Conservation (phyloP, 2,797 vertebrate species). For the Philypnodon macrostomus region DNA sequence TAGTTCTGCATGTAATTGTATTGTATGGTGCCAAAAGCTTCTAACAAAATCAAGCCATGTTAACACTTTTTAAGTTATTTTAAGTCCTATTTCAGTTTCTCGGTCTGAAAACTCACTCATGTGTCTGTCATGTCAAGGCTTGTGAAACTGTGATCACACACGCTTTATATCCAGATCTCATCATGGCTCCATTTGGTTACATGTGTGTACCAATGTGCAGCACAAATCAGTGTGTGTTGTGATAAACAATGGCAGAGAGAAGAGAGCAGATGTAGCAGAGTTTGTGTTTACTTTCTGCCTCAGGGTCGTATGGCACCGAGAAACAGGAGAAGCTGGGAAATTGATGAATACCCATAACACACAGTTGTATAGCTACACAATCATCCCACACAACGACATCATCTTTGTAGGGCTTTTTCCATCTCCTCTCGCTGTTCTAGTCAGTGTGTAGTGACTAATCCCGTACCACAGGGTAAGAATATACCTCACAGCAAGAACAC, state of each 20-base stretch:
- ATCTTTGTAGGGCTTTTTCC: constrained; percentile 42
- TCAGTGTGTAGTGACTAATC: constrained; percentile 62
- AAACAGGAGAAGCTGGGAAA: constrained; percentile 58
- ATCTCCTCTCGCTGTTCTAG: constrained; percentile 22
- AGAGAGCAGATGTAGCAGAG: constrained; percentile 46
- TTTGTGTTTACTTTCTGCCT: constrained; percentile 59
- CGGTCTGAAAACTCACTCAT: too few species aligned
- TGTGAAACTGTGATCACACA: constrained; percentile 4
- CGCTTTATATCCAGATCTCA: constrained; percentile 22
- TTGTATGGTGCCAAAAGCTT: too few species aligned
- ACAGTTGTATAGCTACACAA: constrained; percentile 26
- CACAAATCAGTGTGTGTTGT: background rate
- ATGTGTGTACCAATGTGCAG: background rate
- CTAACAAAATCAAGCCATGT: too few species aligned
- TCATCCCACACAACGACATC: constrained; percentile 14
- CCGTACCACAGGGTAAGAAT: constrained; percentile 50
- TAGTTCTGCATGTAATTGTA: too few species aligned
- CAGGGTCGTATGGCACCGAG: constrained; percentile 47
- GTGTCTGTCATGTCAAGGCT: too few species aligned
- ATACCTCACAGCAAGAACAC: constrained; percentile 57
- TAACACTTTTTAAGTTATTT: too few species aligned
- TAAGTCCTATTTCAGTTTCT: too few species aligned
- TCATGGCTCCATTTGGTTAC: too few species aligned
- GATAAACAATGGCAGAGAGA: constrained; percentile 13
- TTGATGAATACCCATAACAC: constrained; percentile 59